These are phyloP conservation scores for Drosophila sucinea DNA, from an alignment of 1,140 invertebrate species.

Conservation along the genomic window DNA sequence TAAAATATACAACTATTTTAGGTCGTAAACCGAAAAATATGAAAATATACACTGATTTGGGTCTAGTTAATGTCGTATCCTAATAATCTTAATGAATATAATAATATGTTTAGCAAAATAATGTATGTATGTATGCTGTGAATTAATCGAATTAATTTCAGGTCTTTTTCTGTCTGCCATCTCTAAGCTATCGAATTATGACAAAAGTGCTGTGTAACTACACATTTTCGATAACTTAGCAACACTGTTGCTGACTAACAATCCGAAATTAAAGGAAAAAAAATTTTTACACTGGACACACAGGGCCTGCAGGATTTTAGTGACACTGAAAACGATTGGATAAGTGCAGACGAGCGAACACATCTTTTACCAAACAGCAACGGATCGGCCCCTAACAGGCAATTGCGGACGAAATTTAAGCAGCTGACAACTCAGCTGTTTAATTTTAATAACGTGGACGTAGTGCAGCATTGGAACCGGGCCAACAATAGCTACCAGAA, in stretches of 20 bases:
- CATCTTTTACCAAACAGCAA: conserved; percentile 48
- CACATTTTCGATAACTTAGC: conserved; percentile 42
- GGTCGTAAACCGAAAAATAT: too few relatives aligned
- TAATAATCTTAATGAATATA: too few relatives aligned
- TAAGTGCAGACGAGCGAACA: conserved; percentile 54
- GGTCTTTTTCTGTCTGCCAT: neutral
- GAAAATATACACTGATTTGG: too few relatives aligned
- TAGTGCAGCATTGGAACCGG: conserved; percentile 46
- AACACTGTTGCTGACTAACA: conserved; percentile 45
- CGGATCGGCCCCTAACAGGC: conserved; percentile 33
- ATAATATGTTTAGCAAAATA: too few relatives aligned
- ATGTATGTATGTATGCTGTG: too few relatives aligned
- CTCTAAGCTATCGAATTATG: conserved; percentile 6
- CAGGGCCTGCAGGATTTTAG: conserved; percentile 21
- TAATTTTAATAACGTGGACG: conserved; percentile 34
- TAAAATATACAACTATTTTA: too few relatives aligned
- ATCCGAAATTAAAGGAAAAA: conserved; percentile 26
- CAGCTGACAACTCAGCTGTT: conserved; percentile 68
- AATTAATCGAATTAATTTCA: too few relatives aligned
- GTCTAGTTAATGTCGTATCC: too few relatives aligned
- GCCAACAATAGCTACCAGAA: conserved; percentile 49
- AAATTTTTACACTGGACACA: conserved; percentile 55
- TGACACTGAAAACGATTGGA: conserved; percentile 55
- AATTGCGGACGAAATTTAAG: conserved; percentile 54
- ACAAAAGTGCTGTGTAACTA: neutral